Base-by-base conservation (phyloP, 2,797 vertebrate species). In the Geranospiza caerulescens region DNA sequence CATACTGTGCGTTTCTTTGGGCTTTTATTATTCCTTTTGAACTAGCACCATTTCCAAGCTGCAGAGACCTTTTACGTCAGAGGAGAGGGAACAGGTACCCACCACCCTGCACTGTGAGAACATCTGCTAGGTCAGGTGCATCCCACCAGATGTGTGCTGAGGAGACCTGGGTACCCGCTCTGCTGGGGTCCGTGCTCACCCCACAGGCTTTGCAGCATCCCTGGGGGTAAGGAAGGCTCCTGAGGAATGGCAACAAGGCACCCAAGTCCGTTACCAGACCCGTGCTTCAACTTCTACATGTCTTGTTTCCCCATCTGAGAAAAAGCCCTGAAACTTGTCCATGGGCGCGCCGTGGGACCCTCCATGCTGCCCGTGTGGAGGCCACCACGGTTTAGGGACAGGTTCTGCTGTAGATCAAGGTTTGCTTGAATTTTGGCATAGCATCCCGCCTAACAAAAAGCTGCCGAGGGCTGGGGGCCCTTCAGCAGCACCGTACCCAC, bases 201-300 rank as follows among this genome's bases (percentile, higher is more conserved):
- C 31, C 88, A 44, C 26, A 22, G 52, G 18, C 47, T 67, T 79
- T 84, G 62, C 34, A 70, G 60, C 71, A 33, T 5, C 79, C 59
- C 86, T 59, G 67, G 52, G 53, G 40, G 4, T 14, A 18, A 63
- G 62, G 34, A 78, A 64, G 16, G 12, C 36, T 74, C 42, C 34
- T 62, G 22, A 68, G 52, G 14, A 71, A 29, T 7, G 44, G 12
- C 62, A 67, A 5, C 15, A 29, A 9, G 11, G 31, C 44, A 26
- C 29, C 11, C 12, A 31, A 36, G 6, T 10, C 45, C 2, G 0
- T 10, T 12, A 10, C 33, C 15, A 56, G 31, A 16, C 18, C 6
- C 0, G 0, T 50, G 31, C 36, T 60, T 81, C n/a, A 22, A 16
- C 26, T 44, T 45, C 34, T 10, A 1, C 7, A 2, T 22, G 34